Percentiles rank a stretch among this genome's conserved stretches.
Conservation (phyloP, 2,113 vertebrate species). For the pig (Sus scrofa) region DNA sequence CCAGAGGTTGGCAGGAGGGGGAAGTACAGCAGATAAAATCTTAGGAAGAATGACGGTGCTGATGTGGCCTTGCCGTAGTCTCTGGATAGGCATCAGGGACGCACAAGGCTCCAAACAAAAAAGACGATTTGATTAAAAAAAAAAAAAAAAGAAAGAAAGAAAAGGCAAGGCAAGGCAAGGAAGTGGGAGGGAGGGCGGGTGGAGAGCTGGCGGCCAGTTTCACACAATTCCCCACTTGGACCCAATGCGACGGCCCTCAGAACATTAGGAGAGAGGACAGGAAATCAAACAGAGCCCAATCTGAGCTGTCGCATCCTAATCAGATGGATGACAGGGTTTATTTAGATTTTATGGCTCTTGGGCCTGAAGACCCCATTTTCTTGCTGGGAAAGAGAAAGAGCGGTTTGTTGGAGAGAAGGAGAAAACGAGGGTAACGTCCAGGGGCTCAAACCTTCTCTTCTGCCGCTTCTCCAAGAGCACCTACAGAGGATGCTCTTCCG, state of each 20-base stretch:
- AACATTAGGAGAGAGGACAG: background rate
- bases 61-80: background rate
- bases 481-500: background rate
- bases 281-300: background rate
- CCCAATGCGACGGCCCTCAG: background rate
- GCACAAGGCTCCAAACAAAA: background rate
- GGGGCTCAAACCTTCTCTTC: background rate
- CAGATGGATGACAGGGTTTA: background rate
- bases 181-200: no score
- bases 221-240: background rate
- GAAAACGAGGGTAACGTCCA: background rate
- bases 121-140: background rate
- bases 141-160: no score
- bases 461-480: background rate
- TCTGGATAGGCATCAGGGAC: background rate
- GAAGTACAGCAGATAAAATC: background rate
- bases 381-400: background rate
- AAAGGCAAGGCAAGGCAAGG: no score
- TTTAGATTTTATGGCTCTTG: background rate
- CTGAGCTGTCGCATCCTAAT: no score
- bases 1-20: background rate
- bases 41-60: background rate
- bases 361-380: background rate
- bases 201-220: background rate
- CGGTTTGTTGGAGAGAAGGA: background rate